Evolutionary conservation across 2,113 vertebrate species (phyloP), one percentile per base, ranked within the genome.

Genomic region (Empidonax alnorum): DNA sequence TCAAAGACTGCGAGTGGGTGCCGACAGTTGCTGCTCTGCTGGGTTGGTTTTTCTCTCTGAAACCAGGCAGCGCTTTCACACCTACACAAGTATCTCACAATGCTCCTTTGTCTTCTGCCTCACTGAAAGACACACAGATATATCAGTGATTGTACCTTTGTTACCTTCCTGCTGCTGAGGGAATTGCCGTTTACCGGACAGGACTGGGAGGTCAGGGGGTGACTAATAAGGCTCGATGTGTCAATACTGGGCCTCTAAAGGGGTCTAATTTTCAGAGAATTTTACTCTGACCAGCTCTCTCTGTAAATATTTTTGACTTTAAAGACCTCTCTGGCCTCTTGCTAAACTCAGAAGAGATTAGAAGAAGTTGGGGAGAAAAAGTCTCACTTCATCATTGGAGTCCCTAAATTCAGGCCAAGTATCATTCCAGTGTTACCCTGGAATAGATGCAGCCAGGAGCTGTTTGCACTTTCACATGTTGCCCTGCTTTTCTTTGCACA

Each of bases 391-490:
- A 66, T 24, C 63, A 41, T 30, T 3, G 4, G 13, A 44, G 17
- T 33, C 20, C 25, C 46, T 71, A 44, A 85, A 30, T n/a, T 23
- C 63, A 79, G 62, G 42, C 7, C 35, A 63, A 58, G 9, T 7
- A 9, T 19, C 35, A 63, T 47, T 33, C 16, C 58, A 58, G 3
- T 22, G 14, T 47, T 61, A 21, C 6, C 25, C 49, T 61, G 28
- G 5, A 25, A 25, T 7, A 35, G 56, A 14, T 50, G 49, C 49
- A 50, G 44, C 9, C 41, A 55, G 7, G 4, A 41, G 37, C 55
- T 56, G 30, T 8, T 61, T 3, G 7, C 3, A 37, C 21, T 44
- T 17, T 39, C 2, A 53, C 2, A 0, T 18, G 56, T 53, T 71
- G 4, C 14, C 27, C 47, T 67, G 35, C 47, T 94, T 87, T 42